Evolutionary conservation across 2,888 invertebrate genomes (phyloP), one percentile per base, ranked within the genome.

Genomic region (Celastrina argiolus): DNA sequence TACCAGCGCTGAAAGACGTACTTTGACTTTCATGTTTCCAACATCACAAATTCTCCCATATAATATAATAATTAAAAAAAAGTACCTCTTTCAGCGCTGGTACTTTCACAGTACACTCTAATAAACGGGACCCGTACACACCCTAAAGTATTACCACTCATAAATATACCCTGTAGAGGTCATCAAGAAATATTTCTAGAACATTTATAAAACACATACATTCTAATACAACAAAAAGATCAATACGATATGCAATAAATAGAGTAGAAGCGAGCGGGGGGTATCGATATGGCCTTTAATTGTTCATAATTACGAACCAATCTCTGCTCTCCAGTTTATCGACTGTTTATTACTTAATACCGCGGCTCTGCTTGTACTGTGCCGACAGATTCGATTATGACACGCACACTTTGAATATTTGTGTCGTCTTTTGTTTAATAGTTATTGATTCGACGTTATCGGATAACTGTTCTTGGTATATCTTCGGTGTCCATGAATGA

Each of bases 291-390:
- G 81, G 79, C 81, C 76, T 76, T 81, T 88, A 88, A 88, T 87
- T 87, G 87, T 85, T 83, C 80, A 83, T 87, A 85, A 89, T 89
- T 87, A 87, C 81, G 79, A 74, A 72, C 75, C 75, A 72, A 73
- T 72, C 73, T 67, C 73, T 69, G 74, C 73, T 75, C 74, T 78
- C 75, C 79, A 74, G 76, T 87, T 87, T 87, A 88, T 84, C 76
- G 80, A 77, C 86, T 88, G 85, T 87, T 89, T 88, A 88, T 88
- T 83, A 79, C 87, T 88, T 88, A 88, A 88, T 88, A 85, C 80
- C 81, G 59, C 16, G 36, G 61, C 61, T 61, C 14, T 22, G 36
- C 39, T 12, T 36, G 36, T 31, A 16, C 81, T 82, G 79, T 79
- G 75, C 61, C 36, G 61, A 61, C 36, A 22, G 61, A 59, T 34